phyloP scores from a whole-genome alignment of 2,113 vertebrate genomes.

The Dipodomys ordii region DNA sequence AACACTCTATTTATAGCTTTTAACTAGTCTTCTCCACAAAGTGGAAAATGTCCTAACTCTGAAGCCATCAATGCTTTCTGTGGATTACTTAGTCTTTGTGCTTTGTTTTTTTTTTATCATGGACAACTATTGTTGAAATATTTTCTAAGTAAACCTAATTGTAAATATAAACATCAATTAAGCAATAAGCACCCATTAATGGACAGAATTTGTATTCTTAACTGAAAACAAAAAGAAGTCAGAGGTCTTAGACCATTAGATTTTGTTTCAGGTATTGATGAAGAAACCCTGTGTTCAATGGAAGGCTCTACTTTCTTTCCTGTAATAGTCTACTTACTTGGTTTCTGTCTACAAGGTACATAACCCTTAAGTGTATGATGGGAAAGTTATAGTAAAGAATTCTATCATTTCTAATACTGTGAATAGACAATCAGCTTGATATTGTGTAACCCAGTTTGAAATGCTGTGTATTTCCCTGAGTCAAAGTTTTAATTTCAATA shows the following conservation, averaged over 20 bases:
- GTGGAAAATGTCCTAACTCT: not conserved
- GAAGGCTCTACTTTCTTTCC: not conserved
- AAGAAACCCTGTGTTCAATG: not conserved
- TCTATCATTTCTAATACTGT: not conserved
- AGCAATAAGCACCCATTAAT: not conserved
- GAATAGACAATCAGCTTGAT: too few relatives aligned
- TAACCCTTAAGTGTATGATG: not conserved
- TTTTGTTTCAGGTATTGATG: not conserved
- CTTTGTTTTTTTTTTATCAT: not conserved
- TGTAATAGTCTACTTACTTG: not conserved
- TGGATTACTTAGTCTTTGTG: not conserved
- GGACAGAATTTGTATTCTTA: not conserved
- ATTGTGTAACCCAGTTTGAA: not conserved
- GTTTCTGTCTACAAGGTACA: not conserved
- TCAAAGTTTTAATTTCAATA: not conserved
- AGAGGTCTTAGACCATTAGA: not conserved
- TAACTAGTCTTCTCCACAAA: not conserved
- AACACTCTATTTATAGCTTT: not conserved
- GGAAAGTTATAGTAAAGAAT: not conserved
- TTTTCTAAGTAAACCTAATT: conserved; percentile 10
- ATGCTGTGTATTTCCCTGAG: not conserved
- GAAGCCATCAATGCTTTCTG: not conserved
- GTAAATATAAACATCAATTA: not conserved
- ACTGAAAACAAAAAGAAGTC: not conserved
- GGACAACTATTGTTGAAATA: not conserved